These are phyloP conservation scores for Andrena chrysosceles DNA, from an alignment of 2,888 invertebrate genomes.

Conservation along the genomic window DNA sequence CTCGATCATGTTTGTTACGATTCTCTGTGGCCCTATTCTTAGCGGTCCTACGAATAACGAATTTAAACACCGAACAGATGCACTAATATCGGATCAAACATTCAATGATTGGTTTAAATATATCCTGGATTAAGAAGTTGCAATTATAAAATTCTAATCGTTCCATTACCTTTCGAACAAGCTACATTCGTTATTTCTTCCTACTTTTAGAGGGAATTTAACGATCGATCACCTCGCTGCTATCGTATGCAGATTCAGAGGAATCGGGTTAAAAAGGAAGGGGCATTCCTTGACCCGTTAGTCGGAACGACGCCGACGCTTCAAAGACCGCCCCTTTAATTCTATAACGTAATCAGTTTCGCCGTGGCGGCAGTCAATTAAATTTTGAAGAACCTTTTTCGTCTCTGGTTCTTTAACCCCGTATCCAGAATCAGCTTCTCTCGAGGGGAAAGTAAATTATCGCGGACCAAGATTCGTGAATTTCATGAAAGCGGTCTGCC, in stretches of 20 bases:
- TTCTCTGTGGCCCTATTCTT: not conserved
- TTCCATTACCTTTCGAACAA: not conserved
- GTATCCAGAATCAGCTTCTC: conserved; percentile 42
- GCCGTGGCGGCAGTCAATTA: conserved; percentile 46
- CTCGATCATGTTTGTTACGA: conserved; percentile 37
- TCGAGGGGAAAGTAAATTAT: conserved; percentile 41
- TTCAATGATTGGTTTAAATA: not conserved
- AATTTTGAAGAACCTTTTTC: conserved; percentile 20
- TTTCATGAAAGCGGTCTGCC: conserved; percentile 16
- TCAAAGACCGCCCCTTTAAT: conserved; percentile 17
- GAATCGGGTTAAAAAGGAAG: not conserved
- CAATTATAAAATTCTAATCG: not conserved
- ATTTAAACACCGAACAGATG: not conserved
- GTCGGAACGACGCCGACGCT: conserved; percentile 16
- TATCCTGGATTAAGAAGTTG: not conserved
- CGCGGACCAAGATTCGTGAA: conserved; percentile 27
- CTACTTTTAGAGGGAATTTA: not conserved
- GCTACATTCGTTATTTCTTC: not conserved
- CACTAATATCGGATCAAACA: not conserved
- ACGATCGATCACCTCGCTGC: not conserved
- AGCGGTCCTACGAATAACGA: not conserved
- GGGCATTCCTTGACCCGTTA: conserved; percentile 9
- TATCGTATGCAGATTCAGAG: not conserved
- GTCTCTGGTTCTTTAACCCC: conserved; percentile 23
- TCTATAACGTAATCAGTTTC: conserved; percentile 29